Evolutionary conservation across 2,888 invertebrate species (phyloP), one percentile per base, ranked within the genome.

Genomic region (Criorhina ranunculi): DNA sequence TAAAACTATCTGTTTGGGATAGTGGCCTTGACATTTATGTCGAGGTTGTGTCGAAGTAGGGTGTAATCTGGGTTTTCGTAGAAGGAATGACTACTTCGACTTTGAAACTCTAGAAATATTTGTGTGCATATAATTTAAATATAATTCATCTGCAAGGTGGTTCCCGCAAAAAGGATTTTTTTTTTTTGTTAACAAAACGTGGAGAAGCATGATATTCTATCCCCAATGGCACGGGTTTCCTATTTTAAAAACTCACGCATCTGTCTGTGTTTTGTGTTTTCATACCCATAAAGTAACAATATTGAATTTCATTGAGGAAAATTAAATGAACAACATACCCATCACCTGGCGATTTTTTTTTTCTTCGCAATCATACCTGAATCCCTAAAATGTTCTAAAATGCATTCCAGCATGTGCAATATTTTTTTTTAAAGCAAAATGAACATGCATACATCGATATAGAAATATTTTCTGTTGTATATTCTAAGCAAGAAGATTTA

Each of bases 261-360:
- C 73, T 73, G 73, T 7, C 15, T 7, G 33, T 33, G 17, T 42
- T 33, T 29, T 40, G 12, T 53, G 44, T 42, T 59, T 29, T 40
- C 33, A 12, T 72, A 72, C 51, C 31, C 40, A 24, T 35, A 42
- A 19, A 57, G 19, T 57, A 55, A 44, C 73, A 24, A 62, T 62
- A 73, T 73, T 64, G 55, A 73, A 42, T 73, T 73, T 37, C 73
- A 60, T 42, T 42, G 42, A 15, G 17, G n/a, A 2, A 24, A 15
- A 31, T 24, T 33, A 64, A 62, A 55, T 55, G 73, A 64, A 42
- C 62, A 73, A 55, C 53, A 55, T 35, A 62, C n/a, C n/a, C n/a
- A n/a, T 73, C 73, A 73, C 73, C 73, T 64, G 73, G 62, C 53
- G n/a, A 29, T 35, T 11, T 6, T 24, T 6, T 24, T 62, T 42